A percentile compares a stretch with the other conserved stretches of the same genome.
These are phyloP conservation scores for Trileptium ribeirensis DNA, from an alignment of 2,888 invertebrate species.

Conservation along the genomic window DNA sequence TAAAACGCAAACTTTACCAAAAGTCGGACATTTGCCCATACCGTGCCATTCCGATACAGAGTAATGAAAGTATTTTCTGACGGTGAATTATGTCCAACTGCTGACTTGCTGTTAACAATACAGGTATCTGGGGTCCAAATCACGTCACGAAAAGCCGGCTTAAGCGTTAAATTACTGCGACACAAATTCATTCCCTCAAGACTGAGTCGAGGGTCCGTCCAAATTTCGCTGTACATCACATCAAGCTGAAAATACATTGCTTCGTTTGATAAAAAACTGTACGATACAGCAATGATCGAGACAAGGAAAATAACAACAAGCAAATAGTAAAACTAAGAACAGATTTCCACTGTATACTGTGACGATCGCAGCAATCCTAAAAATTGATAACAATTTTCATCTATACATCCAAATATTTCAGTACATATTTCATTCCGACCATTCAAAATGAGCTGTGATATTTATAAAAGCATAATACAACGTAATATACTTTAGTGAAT, in stretches of 20 bases:
- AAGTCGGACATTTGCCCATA: conserved; percentile 46
- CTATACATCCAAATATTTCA: too few relatives aligned
- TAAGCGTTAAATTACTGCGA: conserved; percentile 37
- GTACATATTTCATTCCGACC: too few relatives aligned
- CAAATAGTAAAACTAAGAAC: neutral
- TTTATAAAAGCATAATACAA: too few relatives aligned
- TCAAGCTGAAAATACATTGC: conserved; percentile 49
- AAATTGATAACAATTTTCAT: too few relatives aligned
- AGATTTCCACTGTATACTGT: too few relatives aligned
- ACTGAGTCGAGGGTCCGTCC: conserved; percentile 17
- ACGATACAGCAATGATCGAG: conserved; percentile 44
- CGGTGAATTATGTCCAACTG: conserved; percentile 45
- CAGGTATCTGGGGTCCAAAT: conserved; percentile 51
- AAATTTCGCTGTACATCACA: conserved; percentile 44
- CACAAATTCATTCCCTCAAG: conserved; percentile 44
- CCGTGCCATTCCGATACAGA: conserved; percentile 48
- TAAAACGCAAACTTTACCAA: too few relatives aligned
- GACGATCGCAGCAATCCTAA: too few relatives aligned
- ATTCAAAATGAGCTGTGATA: too few relatives aligned
- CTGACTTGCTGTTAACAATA: conserved; percentile 44
- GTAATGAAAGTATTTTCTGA: conserved; percentile 51
- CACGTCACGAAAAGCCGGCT: conserved; percentile 44
- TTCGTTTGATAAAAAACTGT: conserved; percentile 47
- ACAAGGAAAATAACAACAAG: neutral
- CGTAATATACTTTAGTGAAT: too few relatives aligned